A percentile compares a stretch with the other conserved stretches of the same genome.
Conservation (phyloP, 2,888 invertebrate species). For the Nymphalis polychloros region DNA sequence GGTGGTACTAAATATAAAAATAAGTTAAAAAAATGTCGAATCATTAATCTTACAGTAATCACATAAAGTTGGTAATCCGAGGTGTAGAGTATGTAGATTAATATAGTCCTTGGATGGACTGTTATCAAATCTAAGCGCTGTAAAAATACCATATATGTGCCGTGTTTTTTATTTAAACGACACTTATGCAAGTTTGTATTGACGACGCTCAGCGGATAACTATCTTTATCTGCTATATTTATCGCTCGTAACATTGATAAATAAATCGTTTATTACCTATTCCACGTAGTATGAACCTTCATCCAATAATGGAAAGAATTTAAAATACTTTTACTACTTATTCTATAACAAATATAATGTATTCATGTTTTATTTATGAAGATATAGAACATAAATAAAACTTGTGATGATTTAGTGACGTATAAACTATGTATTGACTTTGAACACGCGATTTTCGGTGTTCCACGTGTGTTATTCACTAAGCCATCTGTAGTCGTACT, state of each 20-base stretch:
- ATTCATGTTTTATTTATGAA: too few relatives aligned
- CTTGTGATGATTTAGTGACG: too few relatives aligned
- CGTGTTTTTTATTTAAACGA: slow-evolving; percentile 13
- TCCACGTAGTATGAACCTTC: background rate
- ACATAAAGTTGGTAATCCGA: background rate
- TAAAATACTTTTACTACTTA: background rate
- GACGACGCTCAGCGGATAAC: slow-evolving; percentile 13
- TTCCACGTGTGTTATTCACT: too few relatives aligned
- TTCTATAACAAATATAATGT: background rate
- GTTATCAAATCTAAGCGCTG: background rate
- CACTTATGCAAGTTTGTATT: slow-evolving; percentile 13
- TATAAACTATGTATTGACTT: too few relatives aligned
- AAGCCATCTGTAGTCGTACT: too few relatives aligned
- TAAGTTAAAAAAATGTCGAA: background rate
- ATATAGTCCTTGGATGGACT: background rate
- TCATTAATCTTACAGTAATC: background rate
- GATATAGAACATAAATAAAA: too few relatives aligned
- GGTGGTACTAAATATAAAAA: too few relatives aligned
- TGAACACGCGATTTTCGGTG: too few relatives aligned
- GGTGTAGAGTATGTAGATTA: background rate
- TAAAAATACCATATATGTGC: slow-evolving; percentile 1
- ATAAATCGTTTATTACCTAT: slow-evolving; percentile 4
- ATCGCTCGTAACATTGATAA: slow-evolving; percentile 16
- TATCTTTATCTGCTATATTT: slow-evolving; percentile 15
- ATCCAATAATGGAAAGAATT: too few relatives aligned